Conservation (phyloP, 2,113 vertebrate genomes). For the Rhizomys pruinosus region DNA sequence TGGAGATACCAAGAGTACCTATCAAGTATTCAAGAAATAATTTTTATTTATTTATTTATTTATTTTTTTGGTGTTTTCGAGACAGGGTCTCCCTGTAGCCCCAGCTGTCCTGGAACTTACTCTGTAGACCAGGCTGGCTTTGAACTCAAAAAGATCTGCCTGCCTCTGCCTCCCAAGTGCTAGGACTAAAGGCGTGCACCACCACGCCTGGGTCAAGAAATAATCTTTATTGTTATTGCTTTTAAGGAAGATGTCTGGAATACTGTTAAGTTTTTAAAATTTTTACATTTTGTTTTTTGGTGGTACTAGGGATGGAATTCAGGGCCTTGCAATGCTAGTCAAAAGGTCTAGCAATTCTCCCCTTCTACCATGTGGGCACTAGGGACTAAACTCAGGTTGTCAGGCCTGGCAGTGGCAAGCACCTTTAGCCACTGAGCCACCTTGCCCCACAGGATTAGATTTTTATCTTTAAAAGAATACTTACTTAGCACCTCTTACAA, state of each 20-base stretch:
- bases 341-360: not conserved
- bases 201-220: no score
- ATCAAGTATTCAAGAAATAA: conserved; percentile 31
- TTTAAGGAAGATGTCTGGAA: not conserved
- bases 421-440: no score
- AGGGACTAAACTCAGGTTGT: no score
- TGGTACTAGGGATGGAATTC: not conserved
- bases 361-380: not conserved
- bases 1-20: not conserved
- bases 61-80: no score
- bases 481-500: not conserved
- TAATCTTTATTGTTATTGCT: not conserved
- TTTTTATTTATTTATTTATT: no score
- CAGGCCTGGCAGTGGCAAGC: no score
- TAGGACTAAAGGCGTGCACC: no score
- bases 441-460: not conserved
- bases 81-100: no score
- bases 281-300: not conserved
- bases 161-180: no score
- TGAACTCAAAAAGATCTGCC: no score
- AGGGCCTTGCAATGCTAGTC: not conserved
- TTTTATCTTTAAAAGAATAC: conserved; percentile 39
- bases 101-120: no score
- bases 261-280: not conserved
- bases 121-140: no score